Percentiles rank a stretch among this genome's conserved stretches.
Evolutionary conservation across 2,888 invertebrate genomes (phyloP).

Genomic region (Caenorhabditis virilis): DNA sequence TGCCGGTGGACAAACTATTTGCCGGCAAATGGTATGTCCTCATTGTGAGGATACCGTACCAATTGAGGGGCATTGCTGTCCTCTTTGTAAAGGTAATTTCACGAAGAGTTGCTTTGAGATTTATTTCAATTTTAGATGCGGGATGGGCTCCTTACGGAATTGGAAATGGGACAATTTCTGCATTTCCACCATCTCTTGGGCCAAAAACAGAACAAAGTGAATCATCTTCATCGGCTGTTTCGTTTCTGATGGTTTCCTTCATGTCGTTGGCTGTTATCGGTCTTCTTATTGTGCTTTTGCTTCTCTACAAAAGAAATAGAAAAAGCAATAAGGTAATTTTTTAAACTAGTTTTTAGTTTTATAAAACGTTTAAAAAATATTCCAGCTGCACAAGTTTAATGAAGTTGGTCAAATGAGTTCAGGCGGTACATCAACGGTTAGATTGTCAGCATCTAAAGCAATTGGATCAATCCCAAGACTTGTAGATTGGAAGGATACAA

Average conservation of each 20-base stretch:
- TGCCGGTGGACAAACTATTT: constrained; percentile 57
- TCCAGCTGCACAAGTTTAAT: constrained; percentile 36
- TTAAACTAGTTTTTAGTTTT: constrained; percentile 16
- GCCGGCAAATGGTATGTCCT: constrained; percentile 62
- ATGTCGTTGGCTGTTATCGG: constrained; percentile 37
- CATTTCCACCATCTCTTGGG: not conserved
- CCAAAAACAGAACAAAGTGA: not conserved
- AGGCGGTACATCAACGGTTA: constrained; percentile 38
- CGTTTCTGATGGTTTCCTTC: constrained; percentile 22
- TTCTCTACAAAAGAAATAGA: constrained; percentile 53
- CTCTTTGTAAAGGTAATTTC: constrained; percentile 70
- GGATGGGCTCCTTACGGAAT: constrained; percentile 39
- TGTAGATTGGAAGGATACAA: constrained; percentile 42
- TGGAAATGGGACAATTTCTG: constrained; percentile 18
- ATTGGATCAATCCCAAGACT: constrained; percentile 52
- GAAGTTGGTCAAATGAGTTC: constrained; percentile 35
- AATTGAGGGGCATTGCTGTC: constrained; percentile 72
- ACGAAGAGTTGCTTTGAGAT: not conserved
- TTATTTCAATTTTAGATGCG: constrained; percentile 29
- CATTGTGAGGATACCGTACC: constrained; percentile 66
- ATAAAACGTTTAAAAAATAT: not conserved
- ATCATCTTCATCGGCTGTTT: constrained; percentile 10
- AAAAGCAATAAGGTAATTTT: constrained; percentile 43
- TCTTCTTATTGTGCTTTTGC: constrained; percentile 42
- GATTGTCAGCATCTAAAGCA: constrained; percentile 43